Evolutionary conservation across 2,888 invertebrate genomes (phyloP), one percentile per base, ranked within the genome.

Genomic region (Dryobotodes eremita): DNA sequence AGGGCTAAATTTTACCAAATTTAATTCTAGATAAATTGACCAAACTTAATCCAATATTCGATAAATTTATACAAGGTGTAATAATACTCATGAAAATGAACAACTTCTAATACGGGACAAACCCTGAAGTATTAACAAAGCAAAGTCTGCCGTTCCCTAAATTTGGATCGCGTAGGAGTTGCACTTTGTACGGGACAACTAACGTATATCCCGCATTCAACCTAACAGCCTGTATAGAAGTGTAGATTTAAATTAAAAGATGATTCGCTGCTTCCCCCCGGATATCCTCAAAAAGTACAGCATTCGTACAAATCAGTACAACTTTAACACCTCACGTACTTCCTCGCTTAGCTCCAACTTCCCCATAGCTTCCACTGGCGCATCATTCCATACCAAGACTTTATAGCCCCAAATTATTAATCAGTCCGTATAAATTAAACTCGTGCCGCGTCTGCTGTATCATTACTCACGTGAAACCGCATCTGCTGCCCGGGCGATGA

Each of bases 381-480:
- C 71, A 71, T 66, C 59, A 75, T 78, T 75, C 75, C 82, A 87
- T 85, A 87, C 31, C 3, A 36, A 36, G 31, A 36, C 90, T 88
- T 86, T 90, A 94, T 92, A 88, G 91, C 90, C 70, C 71, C 87
- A 89, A 92, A 94, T 94, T 90, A 94, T 91, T 94, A 91, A 94
- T 93, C 90, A 91, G 87, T 82, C 83, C 84, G 83, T 87, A 91
- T 92, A 93, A 92, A 93, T 94, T 93, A 92, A 93, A 92, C 90
- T 84, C 84, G 84, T 83, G 77, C 88, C 89, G 82, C 88, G 84
- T 55, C 42, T 72, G 17, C 72, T 17, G 17, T 17, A 13, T 90
- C 90, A 91, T 92, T 88, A 91, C 92, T 91, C 90, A 90, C 90
- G 79, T 65, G 59, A 50, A 86, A 90, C 77, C 80, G 55, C 93